Base-by-base conservation (phyloP, 2,888 invertebrate species). In the Ctena decussata region DNA sequence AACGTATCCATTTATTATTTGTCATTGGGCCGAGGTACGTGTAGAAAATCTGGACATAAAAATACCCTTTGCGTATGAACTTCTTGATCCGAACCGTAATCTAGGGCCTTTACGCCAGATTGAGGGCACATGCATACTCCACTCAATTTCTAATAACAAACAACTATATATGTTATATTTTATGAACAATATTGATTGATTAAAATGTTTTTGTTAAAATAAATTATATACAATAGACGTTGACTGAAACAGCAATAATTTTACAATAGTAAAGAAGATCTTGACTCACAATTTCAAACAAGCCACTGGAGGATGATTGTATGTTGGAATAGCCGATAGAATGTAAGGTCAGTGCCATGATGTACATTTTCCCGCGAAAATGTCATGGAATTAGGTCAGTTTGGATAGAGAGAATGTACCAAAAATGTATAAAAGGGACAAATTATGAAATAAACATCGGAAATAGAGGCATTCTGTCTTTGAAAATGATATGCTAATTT, bases 281-380 rank as follows among this genome's bases (percentile, higher is more conserved):
- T n/a, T n/a, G n/a, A n/a, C n/a, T n/a, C n/a, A n/a, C n/a, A n/a
- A n/a, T n/a, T n/a, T n/a, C n/a, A n/a, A n/a, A n/a, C n/a, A n/a
- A n/a, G n/a, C n/a, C n/a, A n/a, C n/a, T n/a, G n/a, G n/a, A n/a
- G n/a, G n/a, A n/a, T n/a, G n/a, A n/a, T n/a, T n/a, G n/a, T n/a
- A n/a, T n/a, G n/a, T 30, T n/a, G 32, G 49, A 74, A 82, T 21
- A 69, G 73, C 80, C 57, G 75, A 77, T 86, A 86, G 74, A 82
- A 86, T 80, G 77, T 74, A 74, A 86, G 86, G 86, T 86, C 86
- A 82, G 76, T 77, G 74, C 74, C 82, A 82, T 73, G 75, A 79
- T 79, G 80, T 82, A 69, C 35, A 71, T 75, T 71, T 81, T 85
- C 85, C 82, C 85, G 85, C 82, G 72, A 82, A 81, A 82, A 82